These are phyloP conservation scores for Arrhopalites spinosus DNA, from an alignment of 2,888 invertebrate genomes.

Conservation along the genomic window DNA sequence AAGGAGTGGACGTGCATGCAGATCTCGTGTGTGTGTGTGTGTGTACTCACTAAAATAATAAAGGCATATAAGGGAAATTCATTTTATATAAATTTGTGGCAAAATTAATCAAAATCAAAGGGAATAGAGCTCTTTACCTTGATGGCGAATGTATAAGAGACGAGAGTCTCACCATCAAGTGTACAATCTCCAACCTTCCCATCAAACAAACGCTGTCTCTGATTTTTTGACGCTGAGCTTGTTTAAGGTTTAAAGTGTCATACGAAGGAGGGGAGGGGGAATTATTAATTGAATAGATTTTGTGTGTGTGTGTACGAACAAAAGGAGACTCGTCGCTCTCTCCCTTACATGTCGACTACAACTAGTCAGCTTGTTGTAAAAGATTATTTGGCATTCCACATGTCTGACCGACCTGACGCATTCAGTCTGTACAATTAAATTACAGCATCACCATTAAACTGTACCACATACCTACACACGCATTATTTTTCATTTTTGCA, in stretches of 20 bases:
- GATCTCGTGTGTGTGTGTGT: background rate
- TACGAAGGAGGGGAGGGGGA: background rate
- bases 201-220: background rate
- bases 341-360: background rate
- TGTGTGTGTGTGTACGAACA: background rate
- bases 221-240: background rate
- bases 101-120: slow-evolving; percentile 11
- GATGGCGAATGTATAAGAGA: background rate
- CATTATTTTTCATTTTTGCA: slow-evolving; percentile 3
- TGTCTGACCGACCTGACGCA: slow-evolving; percentile 34
- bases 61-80: background rate
- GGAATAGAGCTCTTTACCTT: background rate
- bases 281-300: background rate
- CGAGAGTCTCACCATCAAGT: background rate
- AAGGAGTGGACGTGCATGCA: background rate
- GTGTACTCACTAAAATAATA: background rate
- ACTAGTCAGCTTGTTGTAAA: background rate
- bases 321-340: too few species aligned
- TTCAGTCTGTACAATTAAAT: slow-evolving; percentile 31
- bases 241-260: background rate
- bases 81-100: background rate
- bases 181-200: background rate
- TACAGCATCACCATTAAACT: slow-evolving; percentile 31
- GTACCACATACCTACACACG: slow-evolving; percentile 23
- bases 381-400: slow-evolving; percentile 26